A percentile compares a stretch with the other conserved stretches of the same genome.
phyloP scores from a whole-genome alignment of 1,140 invertebrate species.

The Orussus abietinus region DNA sequence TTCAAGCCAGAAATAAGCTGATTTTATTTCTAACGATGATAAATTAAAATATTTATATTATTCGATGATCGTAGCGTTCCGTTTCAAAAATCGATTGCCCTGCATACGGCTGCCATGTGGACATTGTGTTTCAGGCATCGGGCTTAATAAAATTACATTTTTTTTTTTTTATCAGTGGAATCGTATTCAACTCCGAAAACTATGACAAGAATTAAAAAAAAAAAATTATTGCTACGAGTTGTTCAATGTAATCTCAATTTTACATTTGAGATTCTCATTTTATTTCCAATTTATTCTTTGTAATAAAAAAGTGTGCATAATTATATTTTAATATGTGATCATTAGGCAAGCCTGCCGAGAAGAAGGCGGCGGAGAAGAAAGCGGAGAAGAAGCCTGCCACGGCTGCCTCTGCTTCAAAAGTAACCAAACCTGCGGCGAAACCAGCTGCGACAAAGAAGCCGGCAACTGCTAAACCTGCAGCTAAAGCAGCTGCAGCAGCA shows the following conservation, averaged over 20 bases:
- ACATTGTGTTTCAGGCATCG: constrained; percentile 20
- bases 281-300: constrained; percentile 16
- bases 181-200: no score
- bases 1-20: no score
- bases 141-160: constrained; percentile 9
- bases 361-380: constrained; percentile 60
- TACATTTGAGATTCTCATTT: constrained; percentile 6
- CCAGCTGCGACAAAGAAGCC: constrained; percentile 36
- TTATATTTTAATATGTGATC: constrained; percentile 23
- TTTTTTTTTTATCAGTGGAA: no score
- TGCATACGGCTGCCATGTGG: background rate
- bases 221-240: constrained; percentile 13
- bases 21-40: background rate
- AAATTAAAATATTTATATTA: constrained; percentile 1
- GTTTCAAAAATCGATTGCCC: background rate
- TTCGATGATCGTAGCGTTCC: no score
- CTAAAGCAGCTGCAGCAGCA: constrained; percentile 47
- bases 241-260: constrained; percentile 11
- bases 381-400: constrained; percentile 49
- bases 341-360: constrained; percentile 59
- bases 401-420: constrained; percentile 35
- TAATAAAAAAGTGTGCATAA: no score
- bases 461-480: constrained; percentile 39
- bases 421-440: constrained; percentile 41
- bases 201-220: no score